Base-by-base conservation (phyloP, 2,797 vertebrate genomes). In the Notolepis coatsorum region DNA sequence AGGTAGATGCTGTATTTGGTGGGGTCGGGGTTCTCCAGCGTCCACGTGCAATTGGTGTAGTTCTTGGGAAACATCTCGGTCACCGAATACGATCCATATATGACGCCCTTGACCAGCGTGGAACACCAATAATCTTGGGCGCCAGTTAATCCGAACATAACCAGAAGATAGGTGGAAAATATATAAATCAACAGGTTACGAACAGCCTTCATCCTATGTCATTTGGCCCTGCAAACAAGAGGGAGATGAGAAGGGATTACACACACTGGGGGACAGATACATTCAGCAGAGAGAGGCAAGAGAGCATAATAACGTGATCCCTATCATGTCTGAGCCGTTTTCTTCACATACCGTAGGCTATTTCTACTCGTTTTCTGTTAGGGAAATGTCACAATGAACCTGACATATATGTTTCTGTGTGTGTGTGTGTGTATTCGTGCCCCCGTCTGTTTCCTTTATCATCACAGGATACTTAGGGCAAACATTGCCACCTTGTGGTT, bases 201-300 rank as follows among this genome's bases (percentile, higher is more conserved):
- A 97, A 99, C 94, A 98, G 98, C 97, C 98, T 98, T 99, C 98
- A 99, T 99, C 98, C 98, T 99, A 99, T 99, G 98, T 96, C 98
- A 99, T 99, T 99, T 97, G 98, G 97, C 98, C n/a, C 98, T 99
- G 96, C 86, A 93, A 90, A 88, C 73, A 21, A 85, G 68, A 5
- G 82, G 91, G 91, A 82, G 88, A 95, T 91, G 92, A 90, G 91
- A 93, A 95, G 89, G 90, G 88, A 84, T 93, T 83, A 93, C 79
- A 93, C 89, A n/a, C n/a, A n/a, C n/a, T n/a, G 88, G 51, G 63
- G 37, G 51, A 7, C 37, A 54, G 58, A 73, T 20, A 53, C 67
- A 69, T 41, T 5, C 54, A 66, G 45, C 66, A 25, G 46, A 66
- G 31, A 71, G 33, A 48, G 57, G 8, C 37, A 7, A 41, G 6